Base-by-base conservation (phyloP, 1,140 invertebrate genomes). In the Meteorus sp. region DNA sequence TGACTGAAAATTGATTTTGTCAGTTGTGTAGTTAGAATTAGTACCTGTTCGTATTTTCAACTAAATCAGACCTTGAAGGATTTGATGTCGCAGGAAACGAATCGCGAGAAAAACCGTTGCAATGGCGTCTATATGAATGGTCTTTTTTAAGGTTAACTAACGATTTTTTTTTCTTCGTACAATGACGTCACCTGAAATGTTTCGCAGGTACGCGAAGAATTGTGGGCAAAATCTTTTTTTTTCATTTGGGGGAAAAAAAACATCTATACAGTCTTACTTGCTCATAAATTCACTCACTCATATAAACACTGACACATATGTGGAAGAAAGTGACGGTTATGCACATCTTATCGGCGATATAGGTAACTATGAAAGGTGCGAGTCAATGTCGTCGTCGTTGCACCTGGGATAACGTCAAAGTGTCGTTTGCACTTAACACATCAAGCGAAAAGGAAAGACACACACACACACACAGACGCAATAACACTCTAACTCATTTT, bases 361-460 rank as follows among this genome's bases (percentile, higher is more conserved):
- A 13, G 52, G 13, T 9, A 29, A 5, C 4, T 22, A 13, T 54
- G 51, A 45, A 25, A 53, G 25, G 48, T 58, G 27, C 6, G 9
- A 8, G 37, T 31, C 31, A 48, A 13, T 15, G 31, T 23, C 20
- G 11, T 52, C 15, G 15, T 45, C 19, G 22, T 9, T 17, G 39
- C 58, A 60, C 58, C 58, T 60, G 58, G 58, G 13, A 54, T n/a
- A n/a, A 45, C 22, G 37, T 55, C 27, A 55, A 53, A 17, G 41
- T 19, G 35, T 39, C 11, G 35, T n/a, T n/a, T n/a, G n/a, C n/a
- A n/a, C n/a, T n/a, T n/a, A n/a, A n/a, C n/a, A n/a, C n/a, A n/a
- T n/a, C n/a, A n/a, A n/a, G n/a, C n/a, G n/a, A n/a, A n/a, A n/a
- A n/a, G n/a, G n/a, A n/a, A n/a, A 37, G 35, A 13, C 17, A 37